phyloP scores from a whole-genome alignment of 2,113 vertebrate species.

The Lonchura striata region DNA sequence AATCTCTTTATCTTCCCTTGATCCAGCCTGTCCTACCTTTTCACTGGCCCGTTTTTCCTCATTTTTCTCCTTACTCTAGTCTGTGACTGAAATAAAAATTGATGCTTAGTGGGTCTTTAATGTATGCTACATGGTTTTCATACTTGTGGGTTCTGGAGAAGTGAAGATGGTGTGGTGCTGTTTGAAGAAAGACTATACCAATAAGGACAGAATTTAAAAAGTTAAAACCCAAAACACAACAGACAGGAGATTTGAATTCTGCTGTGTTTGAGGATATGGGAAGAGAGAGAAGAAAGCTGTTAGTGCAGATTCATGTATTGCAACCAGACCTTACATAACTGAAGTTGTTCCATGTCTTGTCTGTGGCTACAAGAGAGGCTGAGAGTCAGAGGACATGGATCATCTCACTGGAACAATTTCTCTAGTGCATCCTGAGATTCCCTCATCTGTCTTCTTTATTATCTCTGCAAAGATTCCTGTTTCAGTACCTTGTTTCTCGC shows the following conservation, averaged over 20 bases:
- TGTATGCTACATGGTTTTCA: background rate
- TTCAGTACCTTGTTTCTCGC: background rate
- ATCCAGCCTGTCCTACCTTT: background rate
- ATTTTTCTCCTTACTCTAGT: background rate
- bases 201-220: background rate
- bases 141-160: background rate
- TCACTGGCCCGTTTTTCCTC: rapidly evolving
- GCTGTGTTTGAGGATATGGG: background rate
- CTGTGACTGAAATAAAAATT: background rate
- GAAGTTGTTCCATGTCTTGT: background rate
- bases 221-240: background rate
- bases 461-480: background rate
- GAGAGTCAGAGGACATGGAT: background rate
- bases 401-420: background rate
- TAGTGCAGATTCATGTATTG: background rate
- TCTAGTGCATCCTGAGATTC: background rate
- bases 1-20: background rate
- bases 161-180: background rate
- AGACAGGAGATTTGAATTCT: background rate
- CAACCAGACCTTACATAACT: background rate
- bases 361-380: background rate
- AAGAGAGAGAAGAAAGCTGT: background rate
- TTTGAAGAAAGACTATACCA: background rate
- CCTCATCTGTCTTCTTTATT: background rate
- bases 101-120: background rate